phyloP scores from a whole-genome alignment of 2,888 invertebrate species.

The Polymixis flavicincta region DNA sequence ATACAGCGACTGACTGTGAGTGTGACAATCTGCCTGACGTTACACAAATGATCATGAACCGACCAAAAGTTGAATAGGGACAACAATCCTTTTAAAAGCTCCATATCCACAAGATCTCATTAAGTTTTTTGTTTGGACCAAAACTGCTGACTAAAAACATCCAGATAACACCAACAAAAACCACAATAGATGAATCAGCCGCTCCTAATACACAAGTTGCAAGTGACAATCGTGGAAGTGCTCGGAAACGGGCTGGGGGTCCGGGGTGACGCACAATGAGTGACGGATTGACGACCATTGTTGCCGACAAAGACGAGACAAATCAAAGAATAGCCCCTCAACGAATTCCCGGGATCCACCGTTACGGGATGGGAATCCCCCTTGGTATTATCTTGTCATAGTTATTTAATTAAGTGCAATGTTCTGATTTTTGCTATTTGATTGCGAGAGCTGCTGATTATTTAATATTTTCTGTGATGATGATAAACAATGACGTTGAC shows the following conservation, averaged over 20 bases:
- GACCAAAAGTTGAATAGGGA: too few species aligned
- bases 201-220: constrained; percentile 64
- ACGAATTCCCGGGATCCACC: constrained; percentile 48
- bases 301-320: constrained; percentile 75
- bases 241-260: constrained; percentile 67
- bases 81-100: constrained; percentile 19
- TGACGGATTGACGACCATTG: constrained; percentile 80
- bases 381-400: constrained; percentile 64
- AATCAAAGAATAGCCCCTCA: constrained; percentile 75
- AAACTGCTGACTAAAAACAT: constrained; percentile 40
- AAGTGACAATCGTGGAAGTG: constrained; percentile 69
- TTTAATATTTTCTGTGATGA: constrained; percentile 18
- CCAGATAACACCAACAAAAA: constrained; percentile 48
- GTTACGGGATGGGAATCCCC: constrained; percentile 60
- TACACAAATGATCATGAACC: too few species aligned
- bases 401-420: constrained; percentile 69
- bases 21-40: neutral
- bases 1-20: neutral
- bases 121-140: constrained; percentile 25
- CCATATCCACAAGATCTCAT: constrained; percentile 27
- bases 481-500: constrained; percentile 12
- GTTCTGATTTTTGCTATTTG: constrained; percentile 39
- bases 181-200: constrained; percentile 64
- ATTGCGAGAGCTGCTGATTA: constrained; percentile 9
- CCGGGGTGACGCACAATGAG: constrained; percentile 69